phyloP scores from a whole-genome alignment of 2,888 invertebrate genomes.

The Dexiosoma caninum region DNA sequence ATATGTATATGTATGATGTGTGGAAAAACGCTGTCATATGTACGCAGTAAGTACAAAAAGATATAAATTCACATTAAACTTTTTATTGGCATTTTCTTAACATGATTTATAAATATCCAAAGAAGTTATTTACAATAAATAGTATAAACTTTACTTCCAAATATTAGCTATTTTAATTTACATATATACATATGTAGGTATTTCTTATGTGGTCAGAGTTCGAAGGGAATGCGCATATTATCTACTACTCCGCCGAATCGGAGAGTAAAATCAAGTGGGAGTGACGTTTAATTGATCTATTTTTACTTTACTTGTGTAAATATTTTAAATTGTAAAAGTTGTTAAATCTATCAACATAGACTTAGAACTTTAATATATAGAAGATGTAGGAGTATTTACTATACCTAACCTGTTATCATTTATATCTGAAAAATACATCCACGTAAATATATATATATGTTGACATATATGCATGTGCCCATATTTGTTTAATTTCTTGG shows the following conservation, averaged over 20 bases:
- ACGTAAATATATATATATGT: not conserved
- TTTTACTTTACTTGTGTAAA: not conserved
- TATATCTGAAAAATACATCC: not conserved
- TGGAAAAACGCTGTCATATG: too few species aligned
- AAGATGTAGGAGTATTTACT: not conserved
- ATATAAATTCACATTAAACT: too few species aligned
- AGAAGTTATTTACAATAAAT: too few species aligned
- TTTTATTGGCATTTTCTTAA: too few species aligned
- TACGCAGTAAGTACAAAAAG: too few species aligned
- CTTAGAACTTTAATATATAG: not conserved
- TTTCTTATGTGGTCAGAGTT: slow-evolving; percentile 6
- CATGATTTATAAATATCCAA: too few species aligned
- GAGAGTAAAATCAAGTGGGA: slow-evolving; percentile 39
- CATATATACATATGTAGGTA: not conserved
- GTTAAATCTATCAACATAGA: not conserved
- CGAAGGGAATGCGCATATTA: slow-evolving; percentile 34
- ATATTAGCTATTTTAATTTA: too few species aligned
- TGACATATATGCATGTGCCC: not conserved
- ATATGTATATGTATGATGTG: too few species aligned
- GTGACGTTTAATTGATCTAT: slow-evolving; percentile 10
- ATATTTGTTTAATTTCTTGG: slow-evolving; percentile 6
- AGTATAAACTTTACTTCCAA: too few species aligned
- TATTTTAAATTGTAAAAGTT: too few species aligned
- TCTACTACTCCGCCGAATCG: slow-evolving; percentile 55
- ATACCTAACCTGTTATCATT: slow-evolving; percentile 47